phyloP scores from a whole-genome alignment of 2,888 invertebrate species.

The Sisyra nigra region DNA sequence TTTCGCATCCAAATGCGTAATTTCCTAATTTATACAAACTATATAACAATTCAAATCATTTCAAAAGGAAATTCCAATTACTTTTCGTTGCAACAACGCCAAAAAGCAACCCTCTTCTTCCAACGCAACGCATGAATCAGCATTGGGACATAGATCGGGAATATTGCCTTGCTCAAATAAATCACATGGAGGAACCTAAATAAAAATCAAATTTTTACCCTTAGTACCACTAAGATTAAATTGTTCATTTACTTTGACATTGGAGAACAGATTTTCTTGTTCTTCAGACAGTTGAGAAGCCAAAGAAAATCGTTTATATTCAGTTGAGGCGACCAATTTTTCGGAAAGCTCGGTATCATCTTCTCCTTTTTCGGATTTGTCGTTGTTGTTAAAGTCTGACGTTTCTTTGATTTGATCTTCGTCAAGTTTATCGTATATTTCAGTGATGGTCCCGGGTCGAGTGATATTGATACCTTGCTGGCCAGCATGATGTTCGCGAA shows the following conservation, averaged over 20 bases:
- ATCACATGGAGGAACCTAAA: constrained; percentile 50
- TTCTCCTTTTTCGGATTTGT: not conserved
- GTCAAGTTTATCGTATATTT: constrained; percentile 21
- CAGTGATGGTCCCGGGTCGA: constrained; percentile 10
- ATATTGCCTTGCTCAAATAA: constrained; percentile 46
- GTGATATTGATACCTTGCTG: not conserved
- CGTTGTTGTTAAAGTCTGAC: too few relatives aligned
- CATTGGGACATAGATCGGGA: constrained; percentile 39
- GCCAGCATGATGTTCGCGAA: constrained; percentile 47
- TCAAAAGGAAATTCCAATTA: constrained; percentile 15
- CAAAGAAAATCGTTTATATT: constrained; percentile 5
- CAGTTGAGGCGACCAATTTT: not conserved
- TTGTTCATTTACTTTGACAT: constrained; percentile 4
- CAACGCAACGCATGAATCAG: constrained; percentile 28
- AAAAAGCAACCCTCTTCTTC: constrained; percentile 46
- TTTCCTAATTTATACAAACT: constrained; percentile 30
- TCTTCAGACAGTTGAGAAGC: not conserved
- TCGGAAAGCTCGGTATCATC: not conserved
- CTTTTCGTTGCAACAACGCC: constrained; percentile 50
- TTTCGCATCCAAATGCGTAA: constrained; percentile 62
- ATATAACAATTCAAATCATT: not conserved
- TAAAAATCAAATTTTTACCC: too few relatives aligned
- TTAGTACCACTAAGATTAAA: too few relatives aligned
- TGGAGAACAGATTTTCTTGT: not conserved
- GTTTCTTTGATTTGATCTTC: constrained; percentile 1